phyloP scores from a whole-genome alignment of 2,888 invertebrate genomes.

The Athalia rosae region DNA sequence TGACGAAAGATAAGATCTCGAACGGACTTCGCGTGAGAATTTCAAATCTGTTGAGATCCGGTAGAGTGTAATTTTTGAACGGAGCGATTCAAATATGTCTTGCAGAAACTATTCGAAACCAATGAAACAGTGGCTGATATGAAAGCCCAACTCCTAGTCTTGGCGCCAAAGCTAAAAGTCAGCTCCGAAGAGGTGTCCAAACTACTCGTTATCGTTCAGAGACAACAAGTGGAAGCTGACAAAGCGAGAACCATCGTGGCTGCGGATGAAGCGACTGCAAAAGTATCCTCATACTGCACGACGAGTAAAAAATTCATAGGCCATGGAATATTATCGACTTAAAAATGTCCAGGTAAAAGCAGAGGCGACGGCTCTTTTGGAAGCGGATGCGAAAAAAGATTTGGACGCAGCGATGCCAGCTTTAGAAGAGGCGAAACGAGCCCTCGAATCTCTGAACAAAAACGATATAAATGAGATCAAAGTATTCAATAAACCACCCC shows the following conservation, averaged over 20 bases:
- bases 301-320: constrained; percentile 3
- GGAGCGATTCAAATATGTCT: constrained; percentile 58
- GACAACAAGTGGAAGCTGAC: constrained; percentile 89
- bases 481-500: constrained; percentile 92
- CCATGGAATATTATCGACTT: background rate
- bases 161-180: constrained; percentile 87
- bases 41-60: constrained; percentile 9
- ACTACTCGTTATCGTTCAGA: constrained; percentile 84
- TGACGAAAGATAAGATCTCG: constrained; percentile 80
- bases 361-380: constrained; percentile 86
- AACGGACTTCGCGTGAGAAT: constrained; percentile 81
- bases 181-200: constrained; percentile 86
- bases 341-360: constrained; percentile 82
- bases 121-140: constrained; percentile 88
- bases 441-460: constrained; percentile 90
- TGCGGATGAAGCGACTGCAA: constrained; percentile 89
- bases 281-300: constrained; percentile 74
- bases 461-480: constrained; percentile 93
- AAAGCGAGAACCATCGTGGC: constrained; percentile 86
- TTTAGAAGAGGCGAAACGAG: constrained; percentile 88
- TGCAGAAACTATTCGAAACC: constrained; percentile 86
- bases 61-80: background rate
- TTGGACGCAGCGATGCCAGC: constrained; percentile 91
- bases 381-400: constrained; percentile 90
- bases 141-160: constrained; percentile 87